Evolutionary conservation across 2,113 vertebrate genomes (phyloP), one percentile per base, ranked within the genome.

Genomic region (Pseudorhombus dupliciocellatus): DNA sequence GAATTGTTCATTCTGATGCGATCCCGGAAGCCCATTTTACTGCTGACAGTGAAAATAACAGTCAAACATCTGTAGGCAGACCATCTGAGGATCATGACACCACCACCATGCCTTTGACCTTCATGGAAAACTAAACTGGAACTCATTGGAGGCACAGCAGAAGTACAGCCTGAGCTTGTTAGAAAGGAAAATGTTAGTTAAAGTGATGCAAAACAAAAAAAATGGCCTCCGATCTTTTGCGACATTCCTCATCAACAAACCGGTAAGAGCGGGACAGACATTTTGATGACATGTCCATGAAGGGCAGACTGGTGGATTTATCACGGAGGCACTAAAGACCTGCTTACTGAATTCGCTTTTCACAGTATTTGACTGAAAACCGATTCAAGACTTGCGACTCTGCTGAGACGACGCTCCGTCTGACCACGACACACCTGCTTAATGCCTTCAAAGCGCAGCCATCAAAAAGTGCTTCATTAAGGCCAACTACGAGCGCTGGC

Each of bases 21-120:
- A 83, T 99, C 97, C 84, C 97, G 95, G 90, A 99, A 95, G 54
- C 96, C 96, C 86, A 96, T 94, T 88, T 95, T 98, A 87, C 91
- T 95, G 92, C 97, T 98, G 92, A 72, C 56, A 73, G 75, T 61
- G 26, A 77, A 70, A 73, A 81, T 26, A 48, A 73, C 0, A 74
- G 60, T 82, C 57, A 84, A 60, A 83, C 52, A 74, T 44, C 57
- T 64, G 20, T 44, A 54, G 63, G 68, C 18, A 21, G 2, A 37
- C 22, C 54, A 7, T 56, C 69, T 61, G 62, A n/a, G 24, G 57
- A 77, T 63, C 50, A 66, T 24, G 42, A 31, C 3, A 42, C 28
- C 5, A 34, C 44, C 22, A n/a, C 62, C 73, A 75, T 79, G 66
- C 63, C 28, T 69, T 70, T 68, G 70, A 34, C 42, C 73, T 71